Evolutionary conservation across 1,140 invertebrate genomes (phyloP).

Genomic region (Pseudomyrmex gracilis): DNA sequence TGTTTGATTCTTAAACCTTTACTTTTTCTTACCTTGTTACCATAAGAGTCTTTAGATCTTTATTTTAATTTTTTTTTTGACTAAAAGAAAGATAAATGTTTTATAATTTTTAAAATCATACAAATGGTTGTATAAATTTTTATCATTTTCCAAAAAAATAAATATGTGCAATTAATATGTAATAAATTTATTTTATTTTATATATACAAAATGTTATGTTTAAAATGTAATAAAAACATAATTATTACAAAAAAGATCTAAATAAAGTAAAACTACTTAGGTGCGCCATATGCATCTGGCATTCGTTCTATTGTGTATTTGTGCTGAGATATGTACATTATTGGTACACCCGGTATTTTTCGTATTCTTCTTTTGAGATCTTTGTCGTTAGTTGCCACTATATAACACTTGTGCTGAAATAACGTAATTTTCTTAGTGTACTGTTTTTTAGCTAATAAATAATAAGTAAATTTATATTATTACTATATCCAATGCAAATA

Average conservation of each 20-base stretch:
- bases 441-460: too few relatives aligned
- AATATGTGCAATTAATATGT: background rate
- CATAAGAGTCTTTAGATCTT: too few relatives aligned
- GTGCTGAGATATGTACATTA: slow-evolving; percentile 98
- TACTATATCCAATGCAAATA: background rate
- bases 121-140: too few relatives aligned
- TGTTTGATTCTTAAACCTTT: too few relatives aligned
- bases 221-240: slow-evolving; percentile 21
- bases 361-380: slow-evolving; percentile 98
- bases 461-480: slow-evolving; percentile 18
- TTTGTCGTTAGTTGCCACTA: slow-evolving; percentile 99
- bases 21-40: too few relatives aligned
- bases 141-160: background rate
- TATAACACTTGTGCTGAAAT: slow-evolving; percentile 98
- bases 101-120: too few relatives aligned
- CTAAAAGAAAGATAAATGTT: too few relatives aligned
- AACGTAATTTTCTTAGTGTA: slow-evolving; percentile 58
- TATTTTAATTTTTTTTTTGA: too few relatives aligned
- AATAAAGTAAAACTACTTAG: slow-evolving; percentile 85
- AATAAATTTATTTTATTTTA: background rate
- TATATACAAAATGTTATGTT: slow-evolving; percentile 20
- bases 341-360: slow-evolving; percentile 99
- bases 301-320: slow-evolving; percentile 98
- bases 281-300: slow-evolving; percentile 98
- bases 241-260: background rate